Evolutionary conservation across 2,113 vertebrate species (phyloP).

Genomic region (Hippocampus comes): DNA sequence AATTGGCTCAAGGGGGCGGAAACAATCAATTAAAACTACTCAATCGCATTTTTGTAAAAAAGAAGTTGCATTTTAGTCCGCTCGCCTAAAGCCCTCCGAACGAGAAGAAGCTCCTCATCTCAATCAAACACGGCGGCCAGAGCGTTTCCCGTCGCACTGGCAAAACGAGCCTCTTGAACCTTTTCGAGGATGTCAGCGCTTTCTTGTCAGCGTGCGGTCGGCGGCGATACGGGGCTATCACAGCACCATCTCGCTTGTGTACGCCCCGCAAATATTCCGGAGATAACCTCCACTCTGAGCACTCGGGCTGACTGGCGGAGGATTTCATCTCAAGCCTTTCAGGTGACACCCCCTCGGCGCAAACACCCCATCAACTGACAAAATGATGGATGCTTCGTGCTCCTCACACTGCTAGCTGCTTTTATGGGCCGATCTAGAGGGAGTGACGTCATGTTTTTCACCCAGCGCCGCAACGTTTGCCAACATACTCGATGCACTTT

Average conservation of each 20-base stretch:
- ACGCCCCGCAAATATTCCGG: not conserved
- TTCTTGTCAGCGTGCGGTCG: not conserved
- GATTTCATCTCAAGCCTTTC: constrained; percentile 5
- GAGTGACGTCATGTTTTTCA: not conserved
- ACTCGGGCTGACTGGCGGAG: not conserved
- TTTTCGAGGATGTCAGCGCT: not conserved
- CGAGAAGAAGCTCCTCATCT: not conserved
- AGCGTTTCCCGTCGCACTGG: not conserved
- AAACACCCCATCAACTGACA: not conserved
- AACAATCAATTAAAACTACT: too few relatives aligned
- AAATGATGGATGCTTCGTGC: not conserved
- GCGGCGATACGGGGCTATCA: not conserved
- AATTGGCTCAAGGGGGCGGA: too few relatives aligned
- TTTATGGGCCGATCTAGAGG: not conserved
- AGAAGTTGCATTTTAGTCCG: too few relatives aligned
- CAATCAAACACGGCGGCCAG: not conserved
- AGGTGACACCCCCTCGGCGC: not conserved
- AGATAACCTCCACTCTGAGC: not conserved
- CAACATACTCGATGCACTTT: not conserved
- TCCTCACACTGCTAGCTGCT: not conserved
- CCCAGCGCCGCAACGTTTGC: not conserved
- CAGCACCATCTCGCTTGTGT: not conserved
- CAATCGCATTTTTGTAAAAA: too few relatives aligned
- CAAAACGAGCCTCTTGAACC: not conserved
- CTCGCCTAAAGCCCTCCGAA: too few relatives aligned